Evolutionary conservation across 2,888 invertebrate genomes (phyloP).

Genomic region (Conops quadrifasciatus): DNA sequence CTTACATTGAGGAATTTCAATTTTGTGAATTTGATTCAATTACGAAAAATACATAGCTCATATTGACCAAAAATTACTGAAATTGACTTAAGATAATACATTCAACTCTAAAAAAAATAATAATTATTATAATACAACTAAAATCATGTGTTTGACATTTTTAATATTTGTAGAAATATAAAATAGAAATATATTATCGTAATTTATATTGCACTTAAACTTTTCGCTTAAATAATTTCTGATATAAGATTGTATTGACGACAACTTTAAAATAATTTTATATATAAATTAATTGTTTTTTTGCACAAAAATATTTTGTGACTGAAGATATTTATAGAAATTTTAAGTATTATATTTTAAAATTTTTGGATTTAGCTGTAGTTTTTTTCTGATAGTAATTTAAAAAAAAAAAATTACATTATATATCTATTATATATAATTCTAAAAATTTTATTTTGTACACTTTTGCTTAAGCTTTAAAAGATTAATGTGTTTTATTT

Average conservation of each 20-base stretch:
- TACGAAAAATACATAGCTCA: too few relatives aligned
- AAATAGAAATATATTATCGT: background rate
- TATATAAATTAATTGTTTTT: slow-evolving; percentile 2
- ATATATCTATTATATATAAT: background rate
- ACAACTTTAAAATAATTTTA: slow-evolving; percentile 10
- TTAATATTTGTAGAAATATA: too few relatives aligned
- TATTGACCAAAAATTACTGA: too few relatives aligned
- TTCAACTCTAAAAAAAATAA: too few relatives aligned
- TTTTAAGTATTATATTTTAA: slow-evolving; percentile 10
- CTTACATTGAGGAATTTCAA: background rate
- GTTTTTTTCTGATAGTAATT: slow-evolving; percentile 10
- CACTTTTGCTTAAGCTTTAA: slow-evolving; percentile 17
- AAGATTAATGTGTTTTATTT: background rate
- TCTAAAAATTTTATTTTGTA: slow-evolving; percentile 30
- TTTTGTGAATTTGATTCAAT: too few relatives aligned
- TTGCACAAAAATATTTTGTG: background rate
- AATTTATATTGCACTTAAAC: slow-evolving; percentile 25
- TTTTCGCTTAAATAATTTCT: slow-evolving; percentile 7
- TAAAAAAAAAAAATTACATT: slow-evolving; percentile 16
- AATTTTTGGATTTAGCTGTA: slow-evolving; percentile 35
- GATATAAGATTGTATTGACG: slow-evolving; percentile 7
- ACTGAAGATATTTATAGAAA: slow-evolving; percentile 2
- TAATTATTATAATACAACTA: background rate
- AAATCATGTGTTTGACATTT: background rate
- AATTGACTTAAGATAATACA: too few relatives aligned